Evolutionary conservation across 1,140 invertebrate species (phyloP), one percentile per base, ranked within the genome.

Genomic region (Paralvinella palmiformis): DNA sequence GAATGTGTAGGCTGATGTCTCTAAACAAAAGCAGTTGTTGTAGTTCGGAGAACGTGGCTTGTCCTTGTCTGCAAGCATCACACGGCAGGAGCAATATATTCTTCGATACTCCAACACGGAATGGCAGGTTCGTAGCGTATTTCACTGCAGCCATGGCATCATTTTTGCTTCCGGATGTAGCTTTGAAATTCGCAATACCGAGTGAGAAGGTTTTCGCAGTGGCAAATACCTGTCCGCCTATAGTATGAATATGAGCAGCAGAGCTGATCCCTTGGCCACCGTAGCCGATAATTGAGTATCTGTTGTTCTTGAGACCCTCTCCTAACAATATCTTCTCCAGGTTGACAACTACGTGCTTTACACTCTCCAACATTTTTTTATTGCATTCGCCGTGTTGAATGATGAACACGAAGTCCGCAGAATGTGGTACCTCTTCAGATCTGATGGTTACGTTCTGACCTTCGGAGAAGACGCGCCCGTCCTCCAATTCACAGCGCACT

Each of bases 311-410:
- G 13, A 82, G 65, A 57, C 68, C 74, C 75, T 7, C 20, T 57
- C 6, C 27, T 27, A 17, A 20, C 17, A 83, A 64, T 4, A 73
- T 76, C 10, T 70, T 66, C 55, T 83, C 81, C 24, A 84, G 63
- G 10, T 68, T 45, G 32, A 72, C 68, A 10, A 77, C 71, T 6
- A 81, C 59, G 2, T 64, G 48, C 29, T 73, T n/a, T n/a, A n/a
- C n/a, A n/a, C n/a, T n/a, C n/a, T n/a, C n/a, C n/a, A n/a, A 35
- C 7, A 73, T 64, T 65, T 88, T 85, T 41, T 80, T 81, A 78
- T 94, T 94, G 73, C 92, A 95, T 2, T 81, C 76, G 70, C 90
- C 90, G 3, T 90, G 89, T 76, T 95, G 92, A 0, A 95, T 84
- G 48, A 95, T 86, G 73, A 95, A 91, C 32, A 95, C 89, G 0